These are phyloP conservation scores for Meloidogyne exigua DNA, from an alignment of 1,140 invertebrate genomes.

Conservation along the genomic window DNA sequence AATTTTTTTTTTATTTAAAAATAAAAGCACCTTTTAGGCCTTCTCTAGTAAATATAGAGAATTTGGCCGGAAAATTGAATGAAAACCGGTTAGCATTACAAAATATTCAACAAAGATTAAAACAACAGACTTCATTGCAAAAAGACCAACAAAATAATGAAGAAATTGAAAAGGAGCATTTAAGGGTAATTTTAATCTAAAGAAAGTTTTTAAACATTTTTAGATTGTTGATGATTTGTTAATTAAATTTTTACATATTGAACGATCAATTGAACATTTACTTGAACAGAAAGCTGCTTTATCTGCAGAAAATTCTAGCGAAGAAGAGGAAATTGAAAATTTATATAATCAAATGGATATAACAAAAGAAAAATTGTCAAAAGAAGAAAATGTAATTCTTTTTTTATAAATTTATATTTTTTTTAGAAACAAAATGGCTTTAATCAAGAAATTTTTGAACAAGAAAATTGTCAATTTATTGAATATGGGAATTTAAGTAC, in stretches of 20 bases:
- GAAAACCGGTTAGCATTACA: constrained; percentile 21
- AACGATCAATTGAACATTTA: constrained; percentile 7
- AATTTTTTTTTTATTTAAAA: background rate
- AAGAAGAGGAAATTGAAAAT: constrained; percentile 29
- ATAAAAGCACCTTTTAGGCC: constrained; percentile 37
- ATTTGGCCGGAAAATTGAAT: constrained; percentile 27
- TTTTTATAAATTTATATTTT: background rate
- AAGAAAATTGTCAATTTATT: background rate
- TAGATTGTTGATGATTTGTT: constrained; percentile 35
- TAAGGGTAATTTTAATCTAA: background rate
- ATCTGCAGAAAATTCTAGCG: constrained; percentile 19
- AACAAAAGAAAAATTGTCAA: constrained; percentile 20
- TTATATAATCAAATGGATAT: constrained; percentile 31
- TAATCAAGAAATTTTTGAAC: background rate
- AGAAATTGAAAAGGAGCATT: constrained; percentile 6
- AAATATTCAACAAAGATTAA: constrained; percentile 14
- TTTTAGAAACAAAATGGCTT: background rate
- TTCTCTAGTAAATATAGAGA: constrained; percentile 46
- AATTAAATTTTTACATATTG: constrained; percentile 35
- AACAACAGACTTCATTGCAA: background rate
- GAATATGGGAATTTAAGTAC: constrained; percentile 33
- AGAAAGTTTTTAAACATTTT: background rate
- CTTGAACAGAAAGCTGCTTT: constrained; percentile 3
- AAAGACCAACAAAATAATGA: background rate
- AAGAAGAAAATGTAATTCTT: background rate